A percentile compares a stretch with the other conserved stretches of the same genome.
Evolutionary conservation across 2,888 invertebrate species (phyloP).

Genomic region (Microctonus aethiopoides): DNA sequence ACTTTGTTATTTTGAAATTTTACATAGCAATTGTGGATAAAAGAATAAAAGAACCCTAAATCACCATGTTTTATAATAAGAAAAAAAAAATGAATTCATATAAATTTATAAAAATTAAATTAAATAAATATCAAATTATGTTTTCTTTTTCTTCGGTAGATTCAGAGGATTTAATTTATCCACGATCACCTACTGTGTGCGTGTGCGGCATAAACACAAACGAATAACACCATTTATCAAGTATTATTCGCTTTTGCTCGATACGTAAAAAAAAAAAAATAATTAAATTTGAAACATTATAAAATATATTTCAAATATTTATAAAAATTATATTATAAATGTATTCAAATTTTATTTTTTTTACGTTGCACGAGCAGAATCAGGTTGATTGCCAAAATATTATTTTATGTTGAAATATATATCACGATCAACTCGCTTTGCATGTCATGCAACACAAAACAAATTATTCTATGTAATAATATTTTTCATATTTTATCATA

Average conservation of each 20-base stretch:
- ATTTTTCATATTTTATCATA: constrained; percentile 19
- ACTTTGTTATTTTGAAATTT: constrained; percentile 19
- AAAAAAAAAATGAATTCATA: not conserved
- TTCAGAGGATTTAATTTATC: constrained; percentile 19
- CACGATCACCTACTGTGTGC: constrained; percentile 40
- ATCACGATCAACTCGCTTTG: constrained; percentile 34
- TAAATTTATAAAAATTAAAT: not conserved
- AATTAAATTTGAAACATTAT: not conserved
- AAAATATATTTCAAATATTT: not conserved
- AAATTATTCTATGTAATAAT: constrained; percentile 18
- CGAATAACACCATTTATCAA: constrained; percentile 31
- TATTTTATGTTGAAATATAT: constrained; percentile 30
- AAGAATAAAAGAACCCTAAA: not conserved
- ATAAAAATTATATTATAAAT: not conserved
- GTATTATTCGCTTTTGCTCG: constrained; percentile 33
- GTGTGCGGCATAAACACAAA: constrained; percentile 44
- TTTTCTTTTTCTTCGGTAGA: not conserved
- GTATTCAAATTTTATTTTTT: constrained; percentile 14
- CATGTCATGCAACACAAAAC: constrained; percentile 38
- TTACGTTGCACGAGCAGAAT: constrained; percentile 28
- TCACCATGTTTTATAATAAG: not conserved
- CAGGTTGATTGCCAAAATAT: constrained; percentile 34
- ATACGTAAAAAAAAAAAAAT: constrained; percentile 33
- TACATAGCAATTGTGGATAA: constrained; percentile 3
- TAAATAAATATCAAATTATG: not conserved